Percentiles rank a stretch among this genome's conserved stretches.
Conservation (phyloP, 2,113 vertebrate genomes). For the human region DNA sequence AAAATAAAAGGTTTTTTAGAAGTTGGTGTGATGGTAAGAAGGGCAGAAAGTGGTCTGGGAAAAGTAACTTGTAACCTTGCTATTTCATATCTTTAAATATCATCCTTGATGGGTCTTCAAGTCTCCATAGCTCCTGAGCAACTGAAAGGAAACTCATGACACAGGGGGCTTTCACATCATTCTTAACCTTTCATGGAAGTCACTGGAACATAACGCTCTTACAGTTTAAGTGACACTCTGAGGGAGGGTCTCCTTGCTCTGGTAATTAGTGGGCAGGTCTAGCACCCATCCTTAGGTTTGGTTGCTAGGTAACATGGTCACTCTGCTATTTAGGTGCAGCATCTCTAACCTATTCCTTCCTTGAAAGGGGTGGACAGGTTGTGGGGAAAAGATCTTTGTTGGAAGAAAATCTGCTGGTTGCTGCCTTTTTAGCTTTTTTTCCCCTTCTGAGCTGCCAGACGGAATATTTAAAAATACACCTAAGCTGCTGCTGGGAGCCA, state of each 20-base stretch:
- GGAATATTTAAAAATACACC: slow-evolving; percentile 72
- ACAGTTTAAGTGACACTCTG: not conserved
- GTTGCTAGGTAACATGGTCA: slow-evolving; percentile 17
- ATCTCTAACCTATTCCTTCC: slow-evolving; percentile 10
- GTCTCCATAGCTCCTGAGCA: not conserved
- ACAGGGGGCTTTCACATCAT: not conserved
- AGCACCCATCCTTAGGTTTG: not conserved
- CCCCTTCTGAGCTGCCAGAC: slow-evolving; percentile 39
- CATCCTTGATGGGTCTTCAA: not conserved
- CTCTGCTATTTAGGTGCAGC: slow-evolving; percentile 16
- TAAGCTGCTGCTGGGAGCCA: slow-evolving; percentile 43
- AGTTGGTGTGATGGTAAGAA: not conserved
- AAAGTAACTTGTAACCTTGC: not conserved
- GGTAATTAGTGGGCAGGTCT: not conserved
- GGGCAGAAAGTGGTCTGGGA: not conserved
- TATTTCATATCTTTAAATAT: not conserved
- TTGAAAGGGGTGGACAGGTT: slow-evolving; percentile 24
- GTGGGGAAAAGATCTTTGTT: slow-evolving; percentile 32
- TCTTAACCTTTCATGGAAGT: not conserved
- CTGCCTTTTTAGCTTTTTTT: not conserved
- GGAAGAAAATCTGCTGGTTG: not conserved
- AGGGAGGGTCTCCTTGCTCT: not conserved
- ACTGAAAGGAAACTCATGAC: not conserved
- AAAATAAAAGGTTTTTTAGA: not conserved
- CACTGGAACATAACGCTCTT: not conserved